Percentiles rank a stretch among this genome's conserved stretches.
phyloP scores from a whole-genome alignment of 2,113 vertebrate genomes.

The Centropus bengalensis region DNA sequence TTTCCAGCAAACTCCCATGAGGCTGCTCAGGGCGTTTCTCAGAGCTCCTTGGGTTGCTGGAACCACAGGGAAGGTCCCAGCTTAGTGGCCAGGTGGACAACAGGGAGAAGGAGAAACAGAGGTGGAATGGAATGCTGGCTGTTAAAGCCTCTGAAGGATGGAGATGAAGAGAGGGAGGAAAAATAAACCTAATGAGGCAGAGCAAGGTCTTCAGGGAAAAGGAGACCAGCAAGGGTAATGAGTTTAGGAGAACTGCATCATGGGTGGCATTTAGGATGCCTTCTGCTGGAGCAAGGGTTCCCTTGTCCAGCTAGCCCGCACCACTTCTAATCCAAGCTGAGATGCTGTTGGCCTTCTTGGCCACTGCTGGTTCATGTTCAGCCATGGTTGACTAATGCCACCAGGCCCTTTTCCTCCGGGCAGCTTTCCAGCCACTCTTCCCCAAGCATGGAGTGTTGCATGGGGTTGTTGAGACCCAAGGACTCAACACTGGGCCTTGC shows the following conservation, averaged over 20 bases:
- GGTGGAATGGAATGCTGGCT: fast-evolving
- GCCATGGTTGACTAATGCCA: too few relatives aligned
- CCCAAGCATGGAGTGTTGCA: too few relatives aligned
- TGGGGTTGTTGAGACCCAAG: too few relatives aligned
- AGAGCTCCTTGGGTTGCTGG: background rate
- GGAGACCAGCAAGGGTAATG: background rate
- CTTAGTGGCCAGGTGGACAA: fast-evolving
- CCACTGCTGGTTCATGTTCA: too few relatives aligned
- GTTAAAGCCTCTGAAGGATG: background rate
- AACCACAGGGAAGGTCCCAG: background rate
- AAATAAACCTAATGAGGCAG: background rate
- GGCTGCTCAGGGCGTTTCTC: background rate
- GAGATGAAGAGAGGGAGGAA: background rate
- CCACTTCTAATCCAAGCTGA: too few relatives aligned
- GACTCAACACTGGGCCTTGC: too few relatives aligned
- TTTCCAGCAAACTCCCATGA: background rate
- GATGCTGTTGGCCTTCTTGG: too few relatives aligned
- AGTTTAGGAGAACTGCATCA: background rate
- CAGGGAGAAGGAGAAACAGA: background rate
- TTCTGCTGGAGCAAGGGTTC: background rate
- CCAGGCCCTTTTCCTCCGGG: too few relatives aligned
- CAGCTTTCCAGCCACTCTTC: too few relatives aligned
- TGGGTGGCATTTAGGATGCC: background rate
- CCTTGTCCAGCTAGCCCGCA: too few relatives aligned
- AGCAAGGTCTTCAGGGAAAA: background rate